A percentile compares a stretch with the other conserved stretches of the same genome.
These are phyloP conservation scores for Heliocidaris erythrogramma DNA, from an alignment of 35 echinoderm and acorn worm species.

Conservation along the genomic window DNA sequence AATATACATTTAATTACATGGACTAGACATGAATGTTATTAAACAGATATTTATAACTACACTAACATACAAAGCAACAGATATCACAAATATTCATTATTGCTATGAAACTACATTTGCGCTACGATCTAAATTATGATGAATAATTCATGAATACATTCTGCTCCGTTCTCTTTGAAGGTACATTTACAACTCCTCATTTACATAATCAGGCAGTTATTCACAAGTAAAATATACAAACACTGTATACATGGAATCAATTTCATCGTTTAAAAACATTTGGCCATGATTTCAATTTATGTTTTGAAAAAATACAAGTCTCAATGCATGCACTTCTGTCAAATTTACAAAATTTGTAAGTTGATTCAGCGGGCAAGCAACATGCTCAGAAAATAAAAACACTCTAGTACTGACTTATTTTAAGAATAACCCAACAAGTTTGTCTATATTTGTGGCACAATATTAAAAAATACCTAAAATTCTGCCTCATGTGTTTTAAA, in stretches of 20 bases:
- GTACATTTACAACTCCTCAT: neutral
- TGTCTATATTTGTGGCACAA: neutral
- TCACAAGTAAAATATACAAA: neutral
- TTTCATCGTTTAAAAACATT: neutral
- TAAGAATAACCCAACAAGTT: neutral
- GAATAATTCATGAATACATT: conserved; percentile 7
- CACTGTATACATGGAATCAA: neutral
- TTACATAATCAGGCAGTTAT: neutral
- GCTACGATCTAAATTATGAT: neutral
- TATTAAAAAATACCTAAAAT: neutral
- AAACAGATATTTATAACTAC: neutral
- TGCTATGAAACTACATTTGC: neutral
- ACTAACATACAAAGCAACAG: neutral
- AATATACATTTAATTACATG: neutral
- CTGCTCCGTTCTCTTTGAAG: neutral
- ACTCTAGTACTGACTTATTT: neutral
- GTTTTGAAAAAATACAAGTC: neutral
- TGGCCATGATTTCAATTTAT: neutral
- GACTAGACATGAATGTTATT: neutral
- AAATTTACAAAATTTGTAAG: neutral
- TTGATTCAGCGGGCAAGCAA: neutral
- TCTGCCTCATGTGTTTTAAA: too few species aligned
- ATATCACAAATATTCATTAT: conserved; percentile 19
- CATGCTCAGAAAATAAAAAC: neutral
- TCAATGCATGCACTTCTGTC: neutral